Evolutionary conservation across 2,888 invertebrate species (phyloP), one percentile per base, ranked within the genome.

Genomic region (Pterostichus madidus): DNA sequence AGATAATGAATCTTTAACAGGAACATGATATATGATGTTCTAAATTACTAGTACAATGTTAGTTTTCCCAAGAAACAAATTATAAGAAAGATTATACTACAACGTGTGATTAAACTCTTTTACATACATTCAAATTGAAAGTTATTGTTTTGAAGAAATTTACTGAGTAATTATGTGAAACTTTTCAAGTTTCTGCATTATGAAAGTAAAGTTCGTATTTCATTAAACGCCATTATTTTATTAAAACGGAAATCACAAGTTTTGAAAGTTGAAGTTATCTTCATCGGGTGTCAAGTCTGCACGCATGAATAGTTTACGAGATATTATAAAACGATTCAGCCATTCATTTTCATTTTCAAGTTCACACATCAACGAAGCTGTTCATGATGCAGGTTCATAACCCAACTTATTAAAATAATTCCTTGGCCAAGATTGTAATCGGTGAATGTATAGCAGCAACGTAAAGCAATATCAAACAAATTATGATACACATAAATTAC

Each of bases 401-500:
- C 49, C 73, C 17, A 31, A 49, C 49, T 73, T 73, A 73, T 73
- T 73, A 73, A 49, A 73, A 73, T 73, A 73, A 73, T 73, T 73
- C 73, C 11, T 32, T 31, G 13, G 49, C 31, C 5, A 64, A 73
- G 73, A 73, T 73, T 46, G 10, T 44, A 46, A 49, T 52, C 52
- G 10, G 15, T 32, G 39, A 8, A 8, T 39, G 35, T 71, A 44
- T 71, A 24, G 44, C 46, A 46, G 71, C 17, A 10, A 35, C 31
- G 64, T 64, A 64, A 64, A 31, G 35, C 73, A 73, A 73, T 73
- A 73, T 73, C 46, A 73, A 46, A 46, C 46, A 73, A 73, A 73
- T 73, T 73, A 73, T 52, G 73, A 76, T 76, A 53, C 35, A 49
- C 76, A 76, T 76, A 76, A 76, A 76, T 73, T 73, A 46, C 24